Evolutionary conservation across 2,797 vertebrate species (phyloP).

Genomic region (Liparis tanakae): DNA sequence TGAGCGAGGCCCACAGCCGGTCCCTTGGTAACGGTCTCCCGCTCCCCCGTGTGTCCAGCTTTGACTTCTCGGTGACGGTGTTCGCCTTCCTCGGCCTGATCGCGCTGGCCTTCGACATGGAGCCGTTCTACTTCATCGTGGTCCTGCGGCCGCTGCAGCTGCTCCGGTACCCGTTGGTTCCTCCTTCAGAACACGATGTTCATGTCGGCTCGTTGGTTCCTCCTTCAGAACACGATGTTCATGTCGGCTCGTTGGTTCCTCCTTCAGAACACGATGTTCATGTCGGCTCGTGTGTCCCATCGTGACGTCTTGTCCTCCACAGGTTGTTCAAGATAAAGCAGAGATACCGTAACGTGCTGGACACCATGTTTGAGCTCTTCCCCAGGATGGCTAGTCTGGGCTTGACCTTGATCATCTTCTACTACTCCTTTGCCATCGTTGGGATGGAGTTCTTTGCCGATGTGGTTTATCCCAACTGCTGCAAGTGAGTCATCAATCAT

Average conservation of each 20-base stretch:
- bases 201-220: not conserved
- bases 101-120: conserved; percentile 92
- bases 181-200: not conserved
- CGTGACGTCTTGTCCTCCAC: not conserved
- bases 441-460: conserved; percentile 98
- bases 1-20: not conserved
- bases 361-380: conserved; percentile 98
- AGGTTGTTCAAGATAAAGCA: conserved; percentile 98
- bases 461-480: conserved; percentile 94
- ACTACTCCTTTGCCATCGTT: conserved; percentile 98
- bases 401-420: conserved; percentile 96
- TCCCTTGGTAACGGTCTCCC: conserved; percentile 4
- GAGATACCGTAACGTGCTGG: conserved; percentile 94
- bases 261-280: not conserved
- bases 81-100: conserved; percentile 95
- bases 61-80: conserved; percentile 94
- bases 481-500: conserved; percentile 88
- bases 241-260: not conserved
- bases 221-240: not conserved
- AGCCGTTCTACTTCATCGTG: conserved; percentile 97
- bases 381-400: conserved; percentile 98
- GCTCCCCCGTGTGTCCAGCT: conserved; percentile 77
- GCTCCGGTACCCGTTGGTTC: conserved; percentile 87
- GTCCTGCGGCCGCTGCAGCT: conserved; percentile 94
- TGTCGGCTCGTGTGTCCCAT: not conserved